Conservation (phyloP, 2,888 invertebrate genomes). For the Sabellastarte sp. region DNA sequence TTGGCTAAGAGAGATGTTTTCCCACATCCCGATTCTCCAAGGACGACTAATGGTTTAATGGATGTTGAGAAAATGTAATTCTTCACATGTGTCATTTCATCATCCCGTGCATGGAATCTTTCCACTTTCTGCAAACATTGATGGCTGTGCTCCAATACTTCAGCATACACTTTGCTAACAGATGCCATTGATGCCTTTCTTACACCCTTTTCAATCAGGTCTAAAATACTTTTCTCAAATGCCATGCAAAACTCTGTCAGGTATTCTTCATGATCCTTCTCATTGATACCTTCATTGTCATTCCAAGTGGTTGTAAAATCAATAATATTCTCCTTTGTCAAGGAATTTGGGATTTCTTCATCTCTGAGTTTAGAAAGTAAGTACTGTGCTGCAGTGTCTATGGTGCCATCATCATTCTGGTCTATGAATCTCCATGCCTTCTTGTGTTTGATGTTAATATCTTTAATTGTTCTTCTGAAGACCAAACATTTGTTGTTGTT, state of each 20-base stretch:
- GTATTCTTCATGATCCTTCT: background rate
- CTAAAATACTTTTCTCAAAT: background rate
- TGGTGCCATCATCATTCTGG: conserved; percentile 21
- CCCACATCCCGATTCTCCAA: conserved; percentile 95
- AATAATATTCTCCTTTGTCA: background rate
- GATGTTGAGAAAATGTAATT: conserved; percentile 63
- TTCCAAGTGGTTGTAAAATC: background rate
- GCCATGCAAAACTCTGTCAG: background rate
- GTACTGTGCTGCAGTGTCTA: conserved; percentile 36
- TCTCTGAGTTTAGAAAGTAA: conserved; percentile 34
- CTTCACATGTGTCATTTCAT: background rate
- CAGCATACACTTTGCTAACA: conserved; percentile 32
- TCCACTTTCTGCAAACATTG: background rate
- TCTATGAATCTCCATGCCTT: conserved; percentile 38
- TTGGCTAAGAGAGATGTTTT: conserved; percentile 93
- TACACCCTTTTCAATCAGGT: background rate
- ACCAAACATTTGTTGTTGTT: conserved; percentile 34
- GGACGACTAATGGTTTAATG: conserved; percentile 84
- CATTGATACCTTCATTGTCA: background rate
- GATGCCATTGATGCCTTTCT: too few species aligned
- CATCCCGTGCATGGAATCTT: background rate
- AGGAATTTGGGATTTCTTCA: conserved; percentile 25
- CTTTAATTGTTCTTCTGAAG: conserved; percentile 22
- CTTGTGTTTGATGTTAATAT: conserved; percentile 15
- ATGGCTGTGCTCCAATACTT: conserved; percentile 25